Percentiles rank a stretch among this genome's conserved stretches.
These are phyloP conservation scores for Ctenosaura bakeri DNA, from an alignment of 2,797 vertebrate genomes.

Conservation along the genomic window DNA sequence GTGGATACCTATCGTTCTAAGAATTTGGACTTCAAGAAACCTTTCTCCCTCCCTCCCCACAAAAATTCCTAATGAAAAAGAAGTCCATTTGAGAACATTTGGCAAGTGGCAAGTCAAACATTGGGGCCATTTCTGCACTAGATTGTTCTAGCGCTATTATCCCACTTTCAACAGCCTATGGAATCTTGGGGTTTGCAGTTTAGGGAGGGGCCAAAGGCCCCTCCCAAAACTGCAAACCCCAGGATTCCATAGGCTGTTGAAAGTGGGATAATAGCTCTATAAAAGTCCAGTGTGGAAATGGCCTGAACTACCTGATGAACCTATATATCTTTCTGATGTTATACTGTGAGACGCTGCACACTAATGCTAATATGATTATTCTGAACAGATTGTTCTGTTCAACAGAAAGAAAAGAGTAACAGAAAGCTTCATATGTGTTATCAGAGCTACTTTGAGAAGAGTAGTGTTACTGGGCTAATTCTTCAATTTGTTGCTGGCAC, in stretches of 20 bases:
- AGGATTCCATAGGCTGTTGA: too few species aligned
- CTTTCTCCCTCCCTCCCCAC: not conserved
- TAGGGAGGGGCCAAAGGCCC: too few species aligned
- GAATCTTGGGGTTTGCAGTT: too few species aligned
- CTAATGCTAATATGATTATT: not conserved
- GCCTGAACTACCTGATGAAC: not conserved
- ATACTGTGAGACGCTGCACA: not conserved
- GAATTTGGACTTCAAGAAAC: not conserved
- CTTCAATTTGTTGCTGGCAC: not conserved
- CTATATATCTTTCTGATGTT: not conserved
- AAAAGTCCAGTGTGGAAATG: not conserved
- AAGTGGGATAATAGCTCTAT: not conserved
- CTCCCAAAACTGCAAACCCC: too few species aligned
- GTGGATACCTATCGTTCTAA: too few species aligned
- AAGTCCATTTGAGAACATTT: too few species aligned
- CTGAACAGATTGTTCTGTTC: not conserved
- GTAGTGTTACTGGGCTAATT: not conserved
- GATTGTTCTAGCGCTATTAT: too few species aligned
- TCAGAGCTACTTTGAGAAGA: not conserved
- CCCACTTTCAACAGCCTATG: too few species aligned
- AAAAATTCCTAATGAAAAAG: not conserved
- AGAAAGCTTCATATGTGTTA: too few species aligned
- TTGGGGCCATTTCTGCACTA: too few species aligned
- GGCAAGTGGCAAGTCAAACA: too few species aligned
- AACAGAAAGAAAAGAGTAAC: too few species aligned